Evolutionary conservation across 2,797 vertebrate species (phyloP), one percentile per base, ranked within the genome.

Genomic region (Thamnophis elegans): DNA sequence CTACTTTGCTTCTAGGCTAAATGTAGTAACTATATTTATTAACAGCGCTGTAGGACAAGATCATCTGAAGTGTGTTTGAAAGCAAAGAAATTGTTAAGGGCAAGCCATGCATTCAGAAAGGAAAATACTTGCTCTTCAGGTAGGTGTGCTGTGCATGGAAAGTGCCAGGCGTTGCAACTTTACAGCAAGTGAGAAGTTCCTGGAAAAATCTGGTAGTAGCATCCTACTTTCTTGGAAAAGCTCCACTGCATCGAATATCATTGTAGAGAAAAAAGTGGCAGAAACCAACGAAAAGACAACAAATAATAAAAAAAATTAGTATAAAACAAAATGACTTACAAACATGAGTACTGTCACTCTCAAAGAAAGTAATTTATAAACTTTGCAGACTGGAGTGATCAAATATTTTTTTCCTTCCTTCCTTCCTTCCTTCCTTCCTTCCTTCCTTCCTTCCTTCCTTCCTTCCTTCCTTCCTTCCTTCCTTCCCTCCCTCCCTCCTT

Each of bases 51-150:
- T 73, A 68, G 65, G 14, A 73, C 92, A 60, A 86, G 58, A 60
- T 87, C 93, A 85, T 85, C 89, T 87, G 93, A 92, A 13, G 54
- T 87, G 85, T 82, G 89, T 91, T 89, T 93, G 92, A 92, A 89
- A 51, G 87, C 73, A 90, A 91, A 18, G 58, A 20, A 90, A 59
- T 82, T 58, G 26, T 55, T 54, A 22, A 10, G 18, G 93, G 73
- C 85, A 93, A 42, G 59, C 42, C 13, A 68, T 0, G 20, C 82
- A 92, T 42, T 56, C 36, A 60, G 55, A 89, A 91, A 92, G 51
- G 90, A 53, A 60, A 90, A 85, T 36, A 4, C 90, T 82, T 85
- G 54, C 11, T 85, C 32, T 90, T 88, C 51, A 65, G 3, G 86
- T 25, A 56, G 36, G 82, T 2, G 14, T 26, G 7, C 68, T 2